Conservation (phyloP, 2,797 vertebrate species). For the Rhincodon typus region DNA sequence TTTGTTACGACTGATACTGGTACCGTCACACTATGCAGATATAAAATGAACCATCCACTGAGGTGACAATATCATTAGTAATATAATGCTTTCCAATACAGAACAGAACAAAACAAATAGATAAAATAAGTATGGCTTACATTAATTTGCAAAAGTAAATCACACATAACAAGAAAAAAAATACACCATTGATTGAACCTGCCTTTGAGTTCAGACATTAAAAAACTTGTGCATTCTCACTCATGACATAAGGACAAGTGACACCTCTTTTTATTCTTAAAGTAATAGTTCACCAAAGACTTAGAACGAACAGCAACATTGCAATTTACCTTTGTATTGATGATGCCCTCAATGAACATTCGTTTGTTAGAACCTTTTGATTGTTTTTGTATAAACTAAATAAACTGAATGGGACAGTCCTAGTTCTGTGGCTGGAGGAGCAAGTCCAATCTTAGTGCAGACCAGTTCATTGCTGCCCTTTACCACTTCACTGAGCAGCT, state of each 20-base stretch:
- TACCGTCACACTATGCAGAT: background rate
- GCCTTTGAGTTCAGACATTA: background rate
- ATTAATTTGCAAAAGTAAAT: background rate
- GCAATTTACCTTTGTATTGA: background rate
- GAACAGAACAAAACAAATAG: constrained; percentile 10
- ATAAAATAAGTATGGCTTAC: constrained; percentile 10
- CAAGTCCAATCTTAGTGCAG: constrained; percentile 34
- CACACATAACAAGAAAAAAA: background rate
- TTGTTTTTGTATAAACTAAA: background rate
- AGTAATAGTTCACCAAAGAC: constrained; percentile 5
- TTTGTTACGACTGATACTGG: constrained; percentile 21
- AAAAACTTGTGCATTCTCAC: background rate
- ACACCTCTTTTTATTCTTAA: constrained; percentile 6
- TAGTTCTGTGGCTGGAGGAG: constrained; percentile 20
- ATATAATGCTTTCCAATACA: background rate
- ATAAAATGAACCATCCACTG: background rate
- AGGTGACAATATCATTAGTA: background rate
- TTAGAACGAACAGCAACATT: background rate
- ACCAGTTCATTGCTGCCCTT: constrained; percentile 26
- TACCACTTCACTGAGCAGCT: background rate
- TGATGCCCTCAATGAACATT: constrained; percentile 10
- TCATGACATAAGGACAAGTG: background rate
- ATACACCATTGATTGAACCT: background rate
- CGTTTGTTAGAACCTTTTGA: constrained; percentile 3
- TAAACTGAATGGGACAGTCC: constrained; percentile 33